These are phyloP conservation scores for Lutjanus erythropterus DNA, from an alignment of 2,113 vertebrate species.

Conservation along the genomic window DNA sequence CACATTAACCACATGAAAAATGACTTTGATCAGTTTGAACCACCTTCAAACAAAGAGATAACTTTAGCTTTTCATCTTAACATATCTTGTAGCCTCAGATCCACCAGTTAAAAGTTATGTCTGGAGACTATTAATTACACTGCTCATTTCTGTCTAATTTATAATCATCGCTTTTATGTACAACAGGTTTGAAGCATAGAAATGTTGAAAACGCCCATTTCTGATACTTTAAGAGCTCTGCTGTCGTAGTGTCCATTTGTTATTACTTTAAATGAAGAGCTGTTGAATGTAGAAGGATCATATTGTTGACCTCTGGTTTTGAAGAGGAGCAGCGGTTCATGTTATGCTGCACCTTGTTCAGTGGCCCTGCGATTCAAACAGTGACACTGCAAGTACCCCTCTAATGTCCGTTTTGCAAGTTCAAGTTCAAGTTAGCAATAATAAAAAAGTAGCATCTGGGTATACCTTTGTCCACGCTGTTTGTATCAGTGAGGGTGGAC, in stretches of 20 bases:
- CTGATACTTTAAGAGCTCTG: not conserved
- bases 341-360: too few species aligned
- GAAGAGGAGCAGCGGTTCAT: not conserved
- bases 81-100: constrained; percentile 6
- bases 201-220: not conserved
- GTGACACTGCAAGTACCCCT: too few species aligned
- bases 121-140: constrained; percentile 7
- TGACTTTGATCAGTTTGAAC: constrained; percentile 33
- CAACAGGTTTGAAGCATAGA: not conserved
- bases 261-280: not conserved
- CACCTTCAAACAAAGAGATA: constrained; percentile 22
- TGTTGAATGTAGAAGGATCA: not conserved
- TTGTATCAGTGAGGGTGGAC: too few species aligned
- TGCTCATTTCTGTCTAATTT: constrained; percentile 19
- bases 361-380: too few species aligned
- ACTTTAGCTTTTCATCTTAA: constrained; percentile 27
- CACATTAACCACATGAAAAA: constrained; percentile 31
- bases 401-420: too few species aligned
- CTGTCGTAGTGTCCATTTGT: not conserved
- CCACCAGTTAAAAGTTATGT: not conserved
- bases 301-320: not conserved
- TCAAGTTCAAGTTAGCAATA: too few species aligned
- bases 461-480: too few species aligned
- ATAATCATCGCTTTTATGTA: not conserved
- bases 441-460: too few species aligned